Evolutionary conservation across 2,113 vertebrate genomes (phyloP), one percentile per base, ranked within the genome.

Genomic region (Gambusia holbrooki): DNA sequence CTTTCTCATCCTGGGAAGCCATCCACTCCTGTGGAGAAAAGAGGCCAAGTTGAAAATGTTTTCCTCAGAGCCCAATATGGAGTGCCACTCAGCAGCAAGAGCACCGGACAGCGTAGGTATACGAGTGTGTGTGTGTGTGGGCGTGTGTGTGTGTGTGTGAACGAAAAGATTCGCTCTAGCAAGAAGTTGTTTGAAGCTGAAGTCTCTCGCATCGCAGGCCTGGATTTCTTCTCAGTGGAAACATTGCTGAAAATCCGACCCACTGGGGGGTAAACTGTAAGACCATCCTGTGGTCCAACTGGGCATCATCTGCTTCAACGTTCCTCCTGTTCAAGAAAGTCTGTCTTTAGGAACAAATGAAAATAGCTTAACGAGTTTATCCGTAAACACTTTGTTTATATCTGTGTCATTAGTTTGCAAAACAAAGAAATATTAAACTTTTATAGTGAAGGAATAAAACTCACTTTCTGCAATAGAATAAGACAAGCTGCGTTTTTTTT

Each of bases 21-120:
- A 22, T 70, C 62, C 11, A 13, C 78, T 84, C 75, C 74, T 74
- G 74, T 33, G 37, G 74, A 79, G 69, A 66, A 84, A 74, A 68
- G 33, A 68, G 72, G 66, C 71, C 65, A 76, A 78, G 63, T 76
- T 85, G 66, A 78, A 79, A 80, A 84, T 79, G 72, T 81, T 69
- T 81, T 71, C 72, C 68, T 77, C 25, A 1, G 58, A 79, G 67
- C 48, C 67, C 62, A 83, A 58, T 68, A 45, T 28, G 67, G 28
- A 65, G 17, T 4, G 0, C 22, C 35, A 3, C 74, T 80, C 27
- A 4, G 48, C 60, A 66, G 74, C 76, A 40, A 29, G 17, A 45
- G 45, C 28, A 25, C 68, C 64, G 28, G 29, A 54, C 4, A n/a
- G 40, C 54, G 58, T 25, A 29, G 45, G 66, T 37, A 61, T 61